Conservation (phyloP, 2,888 invertebrate species). For the Chydorus sphaericus region DNA sequence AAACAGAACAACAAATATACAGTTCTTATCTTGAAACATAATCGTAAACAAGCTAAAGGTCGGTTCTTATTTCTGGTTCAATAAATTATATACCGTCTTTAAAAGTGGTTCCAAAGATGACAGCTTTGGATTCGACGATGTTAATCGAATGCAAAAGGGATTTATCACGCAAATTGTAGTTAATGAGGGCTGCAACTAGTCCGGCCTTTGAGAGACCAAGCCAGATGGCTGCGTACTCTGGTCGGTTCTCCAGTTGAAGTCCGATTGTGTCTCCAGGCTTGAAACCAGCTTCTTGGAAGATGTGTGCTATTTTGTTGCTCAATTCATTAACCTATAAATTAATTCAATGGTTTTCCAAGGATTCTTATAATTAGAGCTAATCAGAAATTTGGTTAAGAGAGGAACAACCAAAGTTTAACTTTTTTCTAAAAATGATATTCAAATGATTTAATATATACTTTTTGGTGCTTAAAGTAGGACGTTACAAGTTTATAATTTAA, state of each 20-base stretch:
- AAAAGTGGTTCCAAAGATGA: constrained; percentile 63
- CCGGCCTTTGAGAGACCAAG: constrained; percentile 79
- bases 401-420: no score
- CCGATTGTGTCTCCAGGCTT: constrained; percentile 78
- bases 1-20: no score
- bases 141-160: constrained; percentile 77
- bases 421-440: no score
- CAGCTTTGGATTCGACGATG: constrained; percentile 67
- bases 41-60: no score
- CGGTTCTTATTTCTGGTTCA: no score
- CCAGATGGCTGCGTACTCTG: constrained; percentile 85
- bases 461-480: no score
- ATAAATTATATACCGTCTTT: no score
- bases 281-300: constrained; percentile 64
- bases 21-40: no score
- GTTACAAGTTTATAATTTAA: no score
- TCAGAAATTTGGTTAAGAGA: no score
- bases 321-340: constrained; percentile 53
- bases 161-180: constrained; percentile 72
- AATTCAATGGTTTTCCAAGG: constrained; percentile 39
- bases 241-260: constrained; percentile 77
- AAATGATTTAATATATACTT: no score
- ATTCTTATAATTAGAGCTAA: no score
- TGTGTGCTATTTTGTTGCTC: constrained; percentile 65
- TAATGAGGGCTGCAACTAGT: constrained; percentile 74